phyloP scores from a whole-genome alignment of 1,140 invertebrate genomes.

The Leptopilina clavipes region DNA sequence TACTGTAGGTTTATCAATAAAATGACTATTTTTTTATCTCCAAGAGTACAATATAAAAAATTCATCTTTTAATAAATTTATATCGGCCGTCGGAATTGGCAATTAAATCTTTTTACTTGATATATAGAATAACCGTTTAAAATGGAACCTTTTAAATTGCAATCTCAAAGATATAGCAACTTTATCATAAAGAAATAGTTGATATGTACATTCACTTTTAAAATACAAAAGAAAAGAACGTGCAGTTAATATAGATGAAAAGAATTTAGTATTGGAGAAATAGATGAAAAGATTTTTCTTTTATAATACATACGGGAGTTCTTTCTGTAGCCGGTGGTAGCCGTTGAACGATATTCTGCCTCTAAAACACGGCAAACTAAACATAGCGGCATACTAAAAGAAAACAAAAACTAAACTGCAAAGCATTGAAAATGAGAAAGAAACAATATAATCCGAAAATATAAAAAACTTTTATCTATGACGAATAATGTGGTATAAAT shows the following conservation, averaged over 20 bases:
- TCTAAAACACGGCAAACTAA: slow-evolving; percentile 75
- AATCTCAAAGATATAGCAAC: too few species aligned
- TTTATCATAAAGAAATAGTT: background rate
- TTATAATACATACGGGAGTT: slow-evolving; percentile 72
- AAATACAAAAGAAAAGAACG: background rate
- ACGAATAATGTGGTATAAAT: too few species aligned
- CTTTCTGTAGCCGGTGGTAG: slow-evolving; percentile 64
- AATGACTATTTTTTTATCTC: too few species aligned
- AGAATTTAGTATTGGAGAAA: background rate
- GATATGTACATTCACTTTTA: background rate
- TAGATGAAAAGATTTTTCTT: background rate
- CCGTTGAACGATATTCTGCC: slow-evolving; percentile 57
- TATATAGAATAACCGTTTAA: too few species aligned
- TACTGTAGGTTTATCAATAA: too few species aligned
- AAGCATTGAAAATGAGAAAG: slow-evolving; percentile 38
- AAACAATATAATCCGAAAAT: slow-evolving; percentile 20
- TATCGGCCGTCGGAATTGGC: too few species aligned
- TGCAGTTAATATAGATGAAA: background rate
- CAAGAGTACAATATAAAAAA: too few species aligned
- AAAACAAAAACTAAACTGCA: slow-evolving; percentile 39
- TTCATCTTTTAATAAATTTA: too few species aligned
- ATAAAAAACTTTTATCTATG: too few species aligned
- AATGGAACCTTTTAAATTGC: too few species aligned
- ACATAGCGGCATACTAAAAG: slow-evolving; percentile 61
- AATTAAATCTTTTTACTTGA: too few species aligned